phyloP scores from a whole-genome alignment of 2,113 vertebrate genomes.

The Nothoprocta pentlandii region DNA sequence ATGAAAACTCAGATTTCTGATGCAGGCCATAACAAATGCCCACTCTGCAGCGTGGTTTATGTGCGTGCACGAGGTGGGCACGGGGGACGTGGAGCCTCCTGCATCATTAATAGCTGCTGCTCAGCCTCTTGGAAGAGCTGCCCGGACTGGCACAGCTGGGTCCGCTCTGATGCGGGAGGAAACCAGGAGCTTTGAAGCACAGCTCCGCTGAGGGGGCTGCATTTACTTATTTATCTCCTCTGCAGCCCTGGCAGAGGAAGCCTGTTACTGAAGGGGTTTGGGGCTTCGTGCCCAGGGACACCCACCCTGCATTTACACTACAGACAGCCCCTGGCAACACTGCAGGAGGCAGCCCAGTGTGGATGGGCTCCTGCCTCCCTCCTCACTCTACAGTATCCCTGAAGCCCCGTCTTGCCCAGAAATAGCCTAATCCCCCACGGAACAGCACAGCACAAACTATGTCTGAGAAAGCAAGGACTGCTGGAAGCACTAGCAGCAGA shows the following conservation, averaged over 20 bases:
- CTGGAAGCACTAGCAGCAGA: background rate
- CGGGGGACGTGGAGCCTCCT: background rate
- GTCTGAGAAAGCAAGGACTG: background rate
- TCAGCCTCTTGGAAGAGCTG: background rate
- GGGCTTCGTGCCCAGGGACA: background rate
- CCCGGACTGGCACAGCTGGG: background rate
- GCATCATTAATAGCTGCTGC: background rate
- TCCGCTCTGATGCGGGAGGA: accelerated
- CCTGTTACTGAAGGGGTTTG: background rate
- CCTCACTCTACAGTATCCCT: background rate
- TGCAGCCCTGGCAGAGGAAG: background rate
- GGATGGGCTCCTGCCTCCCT: background rate
- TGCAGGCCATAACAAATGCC: background rate
- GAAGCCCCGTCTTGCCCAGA: background rate
- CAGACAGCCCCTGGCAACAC: background rate
- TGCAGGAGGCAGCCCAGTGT: background rate
- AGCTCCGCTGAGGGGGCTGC: background rate
- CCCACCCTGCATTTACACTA: background rate
- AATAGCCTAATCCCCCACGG: background rate
- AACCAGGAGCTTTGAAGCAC: background rate
- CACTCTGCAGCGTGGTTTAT: background rate
- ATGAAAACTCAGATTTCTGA: background rate
- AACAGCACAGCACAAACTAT: accelerated
- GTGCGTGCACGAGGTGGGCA: accelerated
- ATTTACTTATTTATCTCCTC: background rate